Percentiles rank a stretch among this genome's conserved stretches.
Conservation (phyloP, 2,113 vertebrate species). For the Vulpes ferrilata region DNA sequence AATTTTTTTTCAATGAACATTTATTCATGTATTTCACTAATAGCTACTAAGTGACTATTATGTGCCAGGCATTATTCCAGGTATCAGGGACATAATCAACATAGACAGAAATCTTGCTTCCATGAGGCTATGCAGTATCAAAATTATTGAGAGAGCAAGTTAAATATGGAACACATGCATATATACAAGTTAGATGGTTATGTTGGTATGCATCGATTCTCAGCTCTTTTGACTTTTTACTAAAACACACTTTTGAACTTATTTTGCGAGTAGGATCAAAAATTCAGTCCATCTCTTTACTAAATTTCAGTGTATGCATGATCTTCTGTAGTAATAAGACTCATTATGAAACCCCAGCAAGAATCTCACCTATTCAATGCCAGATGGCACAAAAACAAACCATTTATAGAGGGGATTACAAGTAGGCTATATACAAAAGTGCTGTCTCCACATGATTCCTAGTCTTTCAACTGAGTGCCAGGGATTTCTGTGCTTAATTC, state of each 20-base stretch:
- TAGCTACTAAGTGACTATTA: neutral
- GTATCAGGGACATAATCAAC: neutral
- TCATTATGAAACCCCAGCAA: conserved; percentile 74
- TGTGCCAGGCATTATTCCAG: neutral
- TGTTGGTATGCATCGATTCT: neutral
- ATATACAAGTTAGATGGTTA: neutral
- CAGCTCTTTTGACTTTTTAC: conserved; percentile 3
- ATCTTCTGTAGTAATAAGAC: conserved; percentile 53
- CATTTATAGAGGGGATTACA: conserved; percentile 74
- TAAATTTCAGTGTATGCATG: conserved; percentile 37
- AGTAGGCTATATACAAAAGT: conserved; percentile 75
- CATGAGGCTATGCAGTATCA: neutral
- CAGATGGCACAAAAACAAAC: conserved; percentile 73
- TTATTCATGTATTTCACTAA: neutral
- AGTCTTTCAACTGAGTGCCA: conserved; percentile 69
- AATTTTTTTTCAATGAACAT: conserved; percentile 16
- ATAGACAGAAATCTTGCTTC: neutral
- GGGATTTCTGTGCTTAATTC: conserved; percentile 77
- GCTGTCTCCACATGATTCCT: conserved; percentile 64
- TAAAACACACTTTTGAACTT: conserved; percentile 25
- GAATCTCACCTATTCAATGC: conserved; percentile 79
- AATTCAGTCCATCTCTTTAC: neutral
- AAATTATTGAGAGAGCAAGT: conserved; percentile 23
- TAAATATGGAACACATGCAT: neutral
- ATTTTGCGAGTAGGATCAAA: conserved; percentile 3